These are phyloP conservation scores for Chloroceryle inda DNA, from an alignment of 2,797 vertebrate genomes.

Conservation along the genomic window DNA sequence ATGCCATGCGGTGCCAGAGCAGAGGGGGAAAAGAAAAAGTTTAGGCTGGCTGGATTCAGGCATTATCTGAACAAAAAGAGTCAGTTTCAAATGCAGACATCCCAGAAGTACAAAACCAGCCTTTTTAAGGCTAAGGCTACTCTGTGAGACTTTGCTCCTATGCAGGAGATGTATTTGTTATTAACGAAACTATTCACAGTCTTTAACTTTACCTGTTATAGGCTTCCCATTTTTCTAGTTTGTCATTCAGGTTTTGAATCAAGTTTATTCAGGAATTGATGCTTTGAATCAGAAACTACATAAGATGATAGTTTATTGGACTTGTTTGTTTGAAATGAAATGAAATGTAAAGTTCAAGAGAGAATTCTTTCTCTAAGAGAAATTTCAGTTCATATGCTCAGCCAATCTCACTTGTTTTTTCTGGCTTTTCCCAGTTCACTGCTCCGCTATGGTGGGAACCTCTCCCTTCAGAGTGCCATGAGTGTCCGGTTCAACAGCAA, in stretches of 20 bases:
- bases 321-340: background rate
- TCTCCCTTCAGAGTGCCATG: constrained; percentile 98
- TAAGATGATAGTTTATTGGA: background rate
- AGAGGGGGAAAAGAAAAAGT: background rate
- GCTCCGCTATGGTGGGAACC: constrained; percentile 95
- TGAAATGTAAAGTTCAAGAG: background rate
- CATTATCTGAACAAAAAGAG: background rate
- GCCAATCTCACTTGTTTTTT: background rate
- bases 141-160: background rate
- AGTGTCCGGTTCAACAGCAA: constrained; percentile 98
- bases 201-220: background rate
- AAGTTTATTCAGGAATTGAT: background rate
- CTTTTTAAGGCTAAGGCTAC: background rate
- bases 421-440: constrained; percentile 84
- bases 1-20: background rate
- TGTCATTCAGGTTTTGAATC: background rate
- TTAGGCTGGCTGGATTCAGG: background rate
- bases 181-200: background rate
- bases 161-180: background rate
- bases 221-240: background rate
- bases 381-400: accelerated
- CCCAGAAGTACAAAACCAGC: background rate
- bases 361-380: no score
- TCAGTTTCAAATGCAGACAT: background rate
- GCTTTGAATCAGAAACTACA: background rate